Evolutionary conservation across 2,797 vertebrate genomes (phyloP).

Genomic region (Babyrousa celebensis): DNA sequence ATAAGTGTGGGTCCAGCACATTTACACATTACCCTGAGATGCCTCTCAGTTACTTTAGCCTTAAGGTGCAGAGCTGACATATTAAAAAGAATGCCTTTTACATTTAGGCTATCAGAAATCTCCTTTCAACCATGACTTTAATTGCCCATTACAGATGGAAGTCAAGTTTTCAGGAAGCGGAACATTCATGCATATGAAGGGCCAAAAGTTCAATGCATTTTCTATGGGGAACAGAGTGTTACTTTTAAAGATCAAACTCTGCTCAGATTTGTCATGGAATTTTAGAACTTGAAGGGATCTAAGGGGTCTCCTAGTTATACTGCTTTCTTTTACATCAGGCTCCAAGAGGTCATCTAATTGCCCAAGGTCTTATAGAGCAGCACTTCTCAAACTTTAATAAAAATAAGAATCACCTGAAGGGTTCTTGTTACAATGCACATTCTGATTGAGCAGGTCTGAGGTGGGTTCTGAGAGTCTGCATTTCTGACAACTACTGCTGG

Average conservation of each 20-base stretch:
- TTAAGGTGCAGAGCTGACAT: constrained; percentile 56
- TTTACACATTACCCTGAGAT: constrained; percentile 43
- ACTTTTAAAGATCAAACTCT: constrained; percentile 73
- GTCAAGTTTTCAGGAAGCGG: constrained; percentile 69
- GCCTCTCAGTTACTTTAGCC: constrained; percentile 52
- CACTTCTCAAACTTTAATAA: constrained; percentile 7
- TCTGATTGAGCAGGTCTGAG: not conserved
- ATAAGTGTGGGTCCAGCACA: constrained; percentile 75
- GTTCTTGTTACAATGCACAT: not conserved
- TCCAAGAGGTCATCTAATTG: constrained; percentile 62
- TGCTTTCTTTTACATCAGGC: constrained; percentile 29
- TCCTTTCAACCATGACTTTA: constrained; percentile 76
- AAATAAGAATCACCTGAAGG: not conserved
- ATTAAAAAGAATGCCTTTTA: constrained; percentile 67
- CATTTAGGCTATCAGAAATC: constrained; percentile 67
- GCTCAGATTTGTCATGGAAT: constrained; percentile 52
- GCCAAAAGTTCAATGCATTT: constrained; percentile 74
- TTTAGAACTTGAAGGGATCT: constrained; percentile 67
- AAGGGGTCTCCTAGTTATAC: constrained; percentile 39
- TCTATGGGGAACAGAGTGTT: not conserved
- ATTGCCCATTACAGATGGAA: constrained; percentile 73
- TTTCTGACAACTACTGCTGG: not conserved
- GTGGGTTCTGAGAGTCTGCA: not conserved
- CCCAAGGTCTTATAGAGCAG: constrained; percentile 24
- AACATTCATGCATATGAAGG: not conserved